Percentiles rank a stretch among this genome's conserved stretches.
Conservation (phyloP, 30 jellyfish, hydroid and myxozoan species). For the Mastigias papua region DNA sequence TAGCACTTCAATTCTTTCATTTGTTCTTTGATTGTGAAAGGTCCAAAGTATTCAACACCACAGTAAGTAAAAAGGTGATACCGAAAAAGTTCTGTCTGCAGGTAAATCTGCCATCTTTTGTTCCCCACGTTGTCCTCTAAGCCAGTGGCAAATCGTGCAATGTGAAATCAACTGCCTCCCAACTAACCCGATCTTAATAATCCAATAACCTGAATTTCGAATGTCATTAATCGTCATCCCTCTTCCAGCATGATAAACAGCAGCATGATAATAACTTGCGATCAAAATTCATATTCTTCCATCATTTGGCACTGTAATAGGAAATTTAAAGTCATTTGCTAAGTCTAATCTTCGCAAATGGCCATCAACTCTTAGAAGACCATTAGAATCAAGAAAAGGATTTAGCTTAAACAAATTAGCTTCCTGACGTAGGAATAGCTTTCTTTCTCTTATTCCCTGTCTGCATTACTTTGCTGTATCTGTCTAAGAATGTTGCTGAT, state of each 20-base stretch:
- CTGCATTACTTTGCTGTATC: too few species aligned
- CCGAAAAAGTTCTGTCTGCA: slow-evolving; percentile 3
- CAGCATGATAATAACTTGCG: slow-evolving; percentile 3
- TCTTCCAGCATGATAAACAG: slow-evolving; percentile 53
- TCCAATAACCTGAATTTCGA: slow-evolving; percentile 32
- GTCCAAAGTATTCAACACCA: slow-evolving; percentile 64
- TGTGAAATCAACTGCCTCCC: slow-evolving; percentile 21
- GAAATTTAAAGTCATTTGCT: not conserved
- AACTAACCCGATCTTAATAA: not conserved
- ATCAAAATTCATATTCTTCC: slow-evolving; percentile 34
- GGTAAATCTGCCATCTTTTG: slow-evolving; percentile 69
- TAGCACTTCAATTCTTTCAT: slow-evolving; percentile 46
- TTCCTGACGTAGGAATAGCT: not conserved
- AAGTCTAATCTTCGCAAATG: not conserved
- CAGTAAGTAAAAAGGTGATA: slow-evolving; percentile 49
- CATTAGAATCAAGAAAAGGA: not conserved
- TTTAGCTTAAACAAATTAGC: too few species aligned
- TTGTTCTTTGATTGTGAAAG: slow-evolving; percentile 31
- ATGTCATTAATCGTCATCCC: slow-evolving; percentile 28
- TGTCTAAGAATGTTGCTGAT: too few species aligned
- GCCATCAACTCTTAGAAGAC: not conserved
- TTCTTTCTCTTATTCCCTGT: not conserved
- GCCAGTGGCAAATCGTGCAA: slow-evolving; percentile 23
- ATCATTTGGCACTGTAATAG: not conserved
- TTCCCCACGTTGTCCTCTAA: slow-evolving; percentile 17